Percentiles rank a stretch among this genome's conserved stretches.
Evolutionary conservation across 2,797 vertebrate species (phyloP).

Genomic region (Sebastes nivosus): DNA sequence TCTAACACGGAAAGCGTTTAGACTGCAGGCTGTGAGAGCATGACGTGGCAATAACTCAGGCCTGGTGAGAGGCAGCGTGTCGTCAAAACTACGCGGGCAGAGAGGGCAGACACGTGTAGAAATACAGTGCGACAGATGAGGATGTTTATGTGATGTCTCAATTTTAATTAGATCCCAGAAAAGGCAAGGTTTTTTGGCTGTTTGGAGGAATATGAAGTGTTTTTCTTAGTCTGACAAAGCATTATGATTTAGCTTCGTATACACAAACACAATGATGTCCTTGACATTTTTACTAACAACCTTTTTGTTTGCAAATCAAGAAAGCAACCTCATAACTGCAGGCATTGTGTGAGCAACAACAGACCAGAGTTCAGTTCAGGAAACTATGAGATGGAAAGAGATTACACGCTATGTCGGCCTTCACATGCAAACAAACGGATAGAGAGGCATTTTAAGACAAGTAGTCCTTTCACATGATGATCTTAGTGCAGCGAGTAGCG

Average conservation of each 20-base stretch:
- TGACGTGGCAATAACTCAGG: constrained; percentile 21
- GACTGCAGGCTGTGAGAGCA: neutral
- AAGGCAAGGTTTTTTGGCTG: neutral
- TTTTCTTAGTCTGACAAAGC: neutral
- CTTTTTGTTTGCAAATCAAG: neutral
- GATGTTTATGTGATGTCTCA: neutral
- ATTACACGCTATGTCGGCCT: constrained; percentile 42
- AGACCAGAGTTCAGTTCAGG: constrained; percentile 6
- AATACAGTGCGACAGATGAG: neutral
- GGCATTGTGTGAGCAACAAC: neutral
- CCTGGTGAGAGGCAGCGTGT: neutral
- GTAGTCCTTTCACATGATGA: constrained; percentile 30
- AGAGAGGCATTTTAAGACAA: constrained; percentile 22
- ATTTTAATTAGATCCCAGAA: neutral
- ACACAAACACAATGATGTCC: neutral
- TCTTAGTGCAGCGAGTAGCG: constrained; percentile 17
- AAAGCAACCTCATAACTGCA: neutral
- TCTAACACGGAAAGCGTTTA: neutral
- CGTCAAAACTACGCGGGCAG: neutral
- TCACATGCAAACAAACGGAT: constrained; percentile 16
- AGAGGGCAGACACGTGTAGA: neutral
- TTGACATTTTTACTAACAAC: neutral
- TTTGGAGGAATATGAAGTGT: neutral
- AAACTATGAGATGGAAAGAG: constrained; percentile 54
- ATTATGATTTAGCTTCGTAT: neutral